These are phyloP conservation scores for Stenopsyche tienmushanensis DNA, from an alignment of 1,140 invertebrate genomes.

Conservation along the genomic window DNA sequence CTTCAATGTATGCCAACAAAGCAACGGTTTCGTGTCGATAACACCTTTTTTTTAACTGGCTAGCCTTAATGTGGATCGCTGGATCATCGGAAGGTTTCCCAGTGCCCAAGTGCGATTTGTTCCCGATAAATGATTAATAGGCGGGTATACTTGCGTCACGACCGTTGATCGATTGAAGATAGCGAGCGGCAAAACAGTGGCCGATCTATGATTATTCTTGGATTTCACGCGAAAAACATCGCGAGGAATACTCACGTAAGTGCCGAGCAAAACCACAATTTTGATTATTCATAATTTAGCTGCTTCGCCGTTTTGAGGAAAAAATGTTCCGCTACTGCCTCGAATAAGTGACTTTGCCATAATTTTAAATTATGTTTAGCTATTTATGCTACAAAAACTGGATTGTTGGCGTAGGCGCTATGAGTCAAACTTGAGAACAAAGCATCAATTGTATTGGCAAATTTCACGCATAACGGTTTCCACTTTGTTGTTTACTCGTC, in stretches of 20 bases:
- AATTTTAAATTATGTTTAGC: no score
- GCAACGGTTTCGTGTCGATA: conserved; percentile 2
- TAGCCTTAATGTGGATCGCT: neutral
- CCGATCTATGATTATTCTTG: conserved; percentile 23
- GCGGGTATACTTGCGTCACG: conserved; percentile 14
- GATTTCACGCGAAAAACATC: conserved; percentile 27
- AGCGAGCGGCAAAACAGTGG: conserved; percentile 19
- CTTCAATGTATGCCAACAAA: neutral
- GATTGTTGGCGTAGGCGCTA: no score
- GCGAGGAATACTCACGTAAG: conserved; percentile 8
- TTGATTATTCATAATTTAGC: neutral
- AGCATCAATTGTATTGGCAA: no score
- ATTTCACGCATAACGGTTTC: no score
- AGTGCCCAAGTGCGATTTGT: conserved; percentile 14
- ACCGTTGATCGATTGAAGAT: conserved; percentile 22
- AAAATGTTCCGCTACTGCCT: neutral
- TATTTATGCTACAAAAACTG: no score
- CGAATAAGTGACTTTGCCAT: no score
- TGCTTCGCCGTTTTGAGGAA: neutral
- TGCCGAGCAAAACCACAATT: neutral
- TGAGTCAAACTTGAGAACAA: no score
- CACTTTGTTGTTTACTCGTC: no score
- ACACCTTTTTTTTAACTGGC: neutral
- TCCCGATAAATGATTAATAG: conserved; percentile 26
- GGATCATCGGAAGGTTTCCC: conserved; percentile 4